phyloP scores from a whole-genome alignment of 2,888 invertebrate genomes.

The Sarcophaga rosellei region DNA sequence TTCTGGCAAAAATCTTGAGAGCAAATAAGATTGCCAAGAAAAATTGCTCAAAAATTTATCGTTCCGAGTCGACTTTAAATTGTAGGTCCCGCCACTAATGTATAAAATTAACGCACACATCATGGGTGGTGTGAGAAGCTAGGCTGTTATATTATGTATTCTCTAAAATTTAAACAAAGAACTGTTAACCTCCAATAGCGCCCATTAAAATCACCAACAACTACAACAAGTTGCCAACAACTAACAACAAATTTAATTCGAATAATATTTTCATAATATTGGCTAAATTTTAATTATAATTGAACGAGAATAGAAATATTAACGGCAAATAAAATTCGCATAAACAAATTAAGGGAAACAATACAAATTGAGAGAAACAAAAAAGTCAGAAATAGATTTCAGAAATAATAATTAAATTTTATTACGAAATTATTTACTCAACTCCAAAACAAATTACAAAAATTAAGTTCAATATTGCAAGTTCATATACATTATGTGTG shows the following conservation, averaged over 20 bases:
- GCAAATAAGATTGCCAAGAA: no score
- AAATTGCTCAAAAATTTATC: no score
- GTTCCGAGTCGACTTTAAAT: no score
- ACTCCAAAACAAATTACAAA: slow-evolving; percentile 29
- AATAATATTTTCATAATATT: slow-evolving; percentile 7
- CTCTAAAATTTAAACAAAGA: no score
- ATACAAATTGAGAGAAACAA: slow-evolving; percentile 16
- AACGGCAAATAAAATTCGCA: slow-evolving; percentile 31
- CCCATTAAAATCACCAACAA: not conserved
- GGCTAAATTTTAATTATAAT: slow-evolving; percentile 24
- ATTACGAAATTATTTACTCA: slow-evolving; percentile 24
- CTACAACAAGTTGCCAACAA: not conserved
- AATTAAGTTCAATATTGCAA: slow-evolving; percentile 24
- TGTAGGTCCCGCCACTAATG: no score
- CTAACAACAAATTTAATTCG: not conserved
- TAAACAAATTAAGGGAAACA: slow-evolving; percentile 47
- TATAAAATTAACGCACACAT: no score
- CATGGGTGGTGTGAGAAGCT: no score
- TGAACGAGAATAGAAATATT: slow-evolving; percentile 2
- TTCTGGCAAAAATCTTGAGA: no score
- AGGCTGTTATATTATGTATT: no score
- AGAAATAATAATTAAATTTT: slow-evolving; percentile 40
- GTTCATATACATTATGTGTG: not conserved
- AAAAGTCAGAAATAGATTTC: not conserved
- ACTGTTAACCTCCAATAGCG: not conserved